Evolutionary conservation across 1,140 invertebrate genomes (phyloP), one percentile per base, ranked within the genome.

Genomic region (Bombus pyrosoma): DNA sequence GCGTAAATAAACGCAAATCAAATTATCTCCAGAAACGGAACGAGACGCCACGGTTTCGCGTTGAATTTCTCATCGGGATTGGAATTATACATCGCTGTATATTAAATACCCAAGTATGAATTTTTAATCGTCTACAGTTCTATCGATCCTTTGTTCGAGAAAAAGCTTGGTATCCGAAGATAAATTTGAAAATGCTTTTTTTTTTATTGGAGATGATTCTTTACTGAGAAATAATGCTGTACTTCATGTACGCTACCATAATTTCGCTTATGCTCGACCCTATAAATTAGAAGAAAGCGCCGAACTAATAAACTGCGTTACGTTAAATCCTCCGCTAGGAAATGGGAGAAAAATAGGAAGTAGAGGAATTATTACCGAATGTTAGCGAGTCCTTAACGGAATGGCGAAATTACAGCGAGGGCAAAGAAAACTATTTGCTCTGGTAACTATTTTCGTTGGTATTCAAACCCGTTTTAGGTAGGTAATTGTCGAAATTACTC

Each of bases 401-500:
- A 62, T 39, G 37, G 18, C 3, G 37, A 34, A 80, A 47, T n/a
- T 68, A 57, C 47, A 12, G 3, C 22, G 43, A 47, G 47, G 57
- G 47, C n/a, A 74, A 64, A 53, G 57, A 74, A 64, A 66, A 43
- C 57, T 75, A 75, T 83, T 83, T 53, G 72, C 59, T 66, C 72
- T 28, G 81, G 59, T 41, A 62, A 83, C 72, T 59, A 83, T 83
- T 83, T 75, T 75, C 71, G 39, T 66, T 66, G 74, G 81, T 62
- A 83, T 83, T 83, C 72, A 53, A 34, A 47, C 32, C 41, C 41
- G 39, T 75, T 75, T 66, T 43, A 47, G 72, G 81, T n/a, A 53
- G 81, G 72, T 74, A 83, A 83, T 83, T 75, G 72, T 75, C 59
- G 81, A 66, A 83, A 69, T 80, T 80, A 68, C 78, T 69, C 43